Conservation (phyloP, 1,140 invertebrate genomes). For the Danaus melanippus region DNA sequence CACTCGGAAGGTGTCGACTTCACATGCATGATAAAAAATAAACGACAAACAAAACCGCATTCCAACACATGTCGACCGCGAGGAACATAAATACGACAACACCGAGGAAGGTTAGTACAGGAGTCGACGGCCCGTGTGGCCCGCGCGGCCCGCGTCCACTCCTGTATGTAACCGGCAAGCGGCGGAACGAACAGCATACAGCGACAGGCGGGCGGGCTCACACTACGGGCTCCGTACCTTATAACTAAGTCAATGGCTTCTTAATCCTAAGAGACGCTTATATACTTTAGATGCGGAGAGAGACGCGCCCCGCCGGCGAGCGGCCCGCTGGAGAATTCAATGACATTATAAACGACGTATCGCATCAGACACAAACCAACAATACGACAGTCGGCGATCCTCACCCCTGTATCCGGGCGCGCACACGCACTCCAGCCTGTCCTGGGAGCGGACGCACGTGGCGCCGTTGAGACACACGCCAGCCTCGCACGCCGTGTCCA, state of each 20-base stretch:
- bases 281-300: not conserved
- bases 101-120: too few relatives aligned
- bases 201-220: conserved; percentile 1
- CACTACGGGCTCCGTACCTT: conserved; percentile 12
- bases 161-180: not conserved
- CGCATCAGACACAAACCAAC: too few relatives aligned
- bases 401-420: conserved; percentile 79
- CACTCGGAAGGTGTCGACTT: too few relatives aligned
- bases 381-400: not conserved
- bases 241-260: conserved; percentile 11
- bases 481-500: conserved; percentile 73
- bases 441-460: conserved; percentile 72
- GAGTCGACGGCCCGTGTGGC: not conserved
- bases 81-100: too few relatives aligned
- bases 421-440: conserved; percentile 80
- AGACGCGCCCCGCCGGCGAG: conserved; percentile 1
- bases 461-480: conserved; percentile 72
- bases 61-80: too few relatives aligned
- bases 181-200: conserved; percentile 7
- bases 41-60: too few relatives aligned
- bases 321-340: not conserved
- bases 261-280: conserved; percentile 11
- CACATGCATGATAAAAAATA: too few relatives aligned
- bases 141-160: not conserved
- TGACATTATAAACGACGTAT: too few relatives aligned